A percentile compares a stretch with the other conserved stretches of the same genome.
These are phyloP conservation scores for Escarpia spicata DNA, from an alignment of 2,888 invertebrate species.

Conservation along the genomic window DNA sequence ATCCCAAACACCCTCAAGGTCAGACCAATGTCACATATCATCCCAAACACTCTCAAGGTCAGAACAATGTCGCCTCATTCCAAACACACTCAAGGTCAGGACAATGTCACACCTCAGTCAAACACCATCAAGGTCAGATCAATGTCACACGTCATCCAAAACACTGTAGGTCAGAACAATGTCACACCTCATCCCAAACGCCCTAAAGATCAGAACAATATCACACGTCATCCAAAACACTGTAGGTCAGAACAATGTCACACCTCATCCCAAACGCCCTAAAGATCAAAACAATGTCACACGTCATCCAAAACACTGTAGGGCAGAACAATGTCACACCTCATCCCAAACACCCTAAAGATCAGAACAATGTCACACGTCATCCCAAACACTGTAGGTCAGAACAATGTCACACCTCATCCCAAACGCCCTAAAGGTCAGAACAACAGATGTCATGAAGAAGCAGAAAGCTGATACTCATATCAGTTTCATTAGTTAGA, in stretches of 20 bases:
- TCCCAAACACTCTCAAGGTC: conserved; percentile 47
- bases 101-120: neutral
- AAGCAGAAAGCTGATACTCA: neutral
- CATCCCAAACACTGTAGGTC: no score
- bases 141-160: no score
- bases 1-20: no score
- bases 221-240: no score
- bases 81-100: conserved; percentile 43
- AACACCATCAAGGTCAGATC: no score
- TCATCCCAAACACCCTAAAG: no score
- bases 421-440: neutral
- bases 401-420: no score
- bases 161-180: conserved; percentile 30
- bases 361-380: no score
- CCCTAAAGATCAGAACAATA: conserved; percentile 39
- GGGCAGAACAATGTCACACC: no score
- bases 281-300: conserved; percentile 35
- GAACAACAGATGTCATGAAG: neutral
- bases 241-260: conserved; percentile 40
- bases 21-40: conserved; percentile 44
- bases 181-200: conserved; percentile 47
- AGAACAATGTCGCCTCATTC: conserved; percentile 39
- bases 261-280: conserved; percentile 45
- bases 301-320: no score
- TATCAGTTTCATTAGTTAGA: neutral